Evolutionary conservation across 2,113 vertebrate species (phyloP), one percentile per base, ranked within the genome.

Genomic region (Actinemys pallida): DNA sequence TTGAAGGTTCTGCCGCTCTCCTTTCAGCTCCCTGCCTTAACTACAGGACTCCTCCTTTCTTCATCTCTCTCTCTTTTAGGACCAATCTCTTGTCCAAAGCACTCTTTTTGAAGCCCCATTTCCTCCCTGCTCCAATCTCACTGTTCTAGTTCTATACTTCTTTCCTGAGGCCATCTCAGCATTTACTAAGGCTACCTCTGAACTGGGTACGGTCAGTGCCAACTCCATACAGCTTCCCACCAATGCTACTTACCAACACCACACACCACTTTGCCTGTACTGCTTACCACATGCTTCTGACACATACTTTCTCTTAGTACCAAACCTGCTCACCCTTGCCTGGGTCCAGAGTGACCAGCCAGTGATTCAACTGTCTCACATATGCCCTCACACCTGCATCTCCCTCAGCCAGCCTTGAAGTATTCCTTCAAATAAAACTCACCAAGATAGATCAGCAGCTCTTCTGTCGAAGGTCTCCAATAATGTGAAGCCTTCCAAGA

Each of bases 1-100:
- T 22, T 53, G 31, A 50, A 22, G 1, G 22, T 19, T 96, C 10
- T 29, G 1, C 54, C 39, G 4, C 42, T 69, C 6, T 82, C 3
- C 24, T 69, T 79, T 45, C 52, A 85, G 57, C 5, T 62, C 47
- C 85, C 56, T 25, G 52, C 8, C 29, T 35, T 87, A 35, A 17
- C 27, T 12, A 69, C 24, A 1, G 2, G 29, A 5, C 6, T 45
- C 9, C 27, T 45, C 5, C 19, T 47, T 39, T 31, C 16, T 22
- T 2, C 1, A 5, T 0, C 1, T 7, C 22, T 42, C 14, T 4
- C 6, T 84, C n/a, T 59, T 11, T 22, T 82, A 25, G 1, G 10
- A 86, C 9, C 10, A 14, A 8, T 20, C 13, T 16, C 10, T 93
- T 89, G n/a, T 39, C 27, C 52, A 31, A 0, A 0, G 57, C 10